Percentiles rank a stretch among this genome's conserved stretches.
Evolutionary conservation across 2,797 vertebrate genomes (phyloP).

Genomic region (Gallirallus australis): DNA sequence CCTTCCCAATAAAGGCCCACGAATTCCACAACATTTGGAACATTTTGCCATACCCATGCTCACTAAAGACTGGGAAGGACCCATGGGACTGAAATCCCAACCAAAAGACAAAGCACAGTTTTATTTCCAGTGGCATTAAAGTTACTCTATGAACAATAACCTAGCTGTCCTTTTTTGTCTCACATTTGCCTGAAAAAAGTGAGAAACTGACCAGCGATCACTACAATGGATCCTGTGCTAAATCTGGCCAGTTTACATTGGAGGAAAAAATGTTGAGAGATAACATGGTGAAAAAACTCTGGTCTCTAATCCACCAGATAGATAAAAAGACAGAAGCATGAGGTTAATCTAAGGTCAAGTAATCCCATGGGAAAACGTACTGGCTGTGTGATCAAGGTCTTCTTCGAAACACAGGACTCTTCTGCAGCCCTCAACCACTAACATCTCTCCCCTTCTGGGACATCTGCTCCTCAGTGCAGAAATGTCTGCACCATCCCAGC

Average conservation of each 20-base stretch:
- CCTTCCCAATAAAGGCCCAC: not conserved
- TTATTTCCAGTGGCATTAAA: not conserved
- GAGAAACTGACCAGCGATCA: not conserved
- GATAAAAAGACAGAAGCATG: conserved; percentile 28
- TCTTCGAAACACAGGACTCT: not conserved
- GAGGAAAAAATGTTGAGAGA: not conserved
- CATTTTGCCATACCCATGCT: not conserved
- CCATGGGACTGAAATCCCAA: not conserved
- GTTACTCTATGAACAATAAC: not conserved
- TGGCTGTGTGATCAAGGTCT: not conserved
- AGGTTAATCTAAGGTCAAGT: conserved; percentile 45
- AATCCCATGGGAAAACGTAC: conserved; percentile 8
- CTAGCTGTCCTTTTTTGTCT: not conserved
- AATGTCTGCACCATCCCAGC: not conserved
- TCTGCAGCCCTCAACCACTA: not conserved
- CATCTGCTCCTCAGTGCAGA: not conserved
- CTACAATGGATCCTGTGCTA: not conserved
- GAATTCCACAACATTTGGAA: not conserved
- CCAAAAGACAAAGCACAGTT: not conserved
- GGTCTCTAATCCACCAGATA: not conserved
- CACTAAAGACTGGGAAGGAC: not conserved
- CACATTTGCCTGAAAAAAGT: not conserved
- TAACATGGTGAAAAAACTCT: not conserved
- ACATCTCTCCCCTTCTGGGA: not conserved
- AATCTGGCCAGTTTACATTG: not conserved